Evolutionary conservation across 2,797 vertebrate species (phyloP), one percentile per base, ranked within the genome.

Genomic region (Pteronotus mesoamericanus): DNA sequence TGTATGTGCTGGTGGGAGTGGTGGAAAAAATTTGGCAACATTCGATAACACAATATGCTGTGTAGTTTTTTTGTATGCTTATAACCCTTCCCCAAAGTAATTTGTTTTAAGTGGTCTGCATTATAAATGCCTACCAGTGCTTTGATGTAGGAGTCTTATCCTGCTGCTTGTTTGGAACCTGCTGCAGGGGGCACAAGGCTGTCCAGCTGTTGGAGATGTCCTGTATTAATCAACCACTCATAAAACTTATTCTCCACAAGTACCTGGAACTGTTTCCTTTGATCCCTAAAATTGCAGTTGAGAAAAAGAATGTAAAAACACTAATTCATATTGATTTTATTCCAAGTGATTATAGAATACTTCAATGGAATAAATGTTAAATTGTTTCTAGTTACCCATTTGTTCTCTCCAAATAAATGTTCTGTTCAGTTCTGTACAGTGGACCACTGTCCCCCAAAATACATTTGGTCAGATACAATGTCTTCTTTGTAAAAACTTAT

Each of bases 231-330:
- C 66, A 99, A 98, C 99, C 99, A 99, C 84, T 99, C 99, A 0
- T 99, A 99, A 98, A 99, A 99, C 96, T 99, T 99, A 69, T 98
- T 98, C 97, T 99, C 99, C 94, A 99, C 99, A 95, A 99, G 75
- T 18, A 98, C 82, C 98, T 99, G 99, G 97, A 99, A 99, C 97
- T 99, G 98, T 6, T 97, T 98, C 97, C 99, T 99, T 98, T 99
- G 99, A 94, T 99, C 98, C 98, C 99, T 99, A 93, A 82, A 98
- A 98, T 16, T 51, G 37, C 4, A 91, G 85, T 66, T 29, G 7
- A 89, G n/a, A 95, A 68, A 75, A 95, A 88, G 19, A 78, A 91
- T 53, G 3, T 61, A 61, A 96, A 51, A 93, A 68, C 29, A 78
- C 5, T 24, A 69, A 80, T 24, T 57, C 34, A 87, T 11, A 74